Evolutionary conservation across 2,113 vertebrate genomes (phyloP), one percentile per base, ranked within the genome.

Genomic region (Furnarius figulus): DNA sequence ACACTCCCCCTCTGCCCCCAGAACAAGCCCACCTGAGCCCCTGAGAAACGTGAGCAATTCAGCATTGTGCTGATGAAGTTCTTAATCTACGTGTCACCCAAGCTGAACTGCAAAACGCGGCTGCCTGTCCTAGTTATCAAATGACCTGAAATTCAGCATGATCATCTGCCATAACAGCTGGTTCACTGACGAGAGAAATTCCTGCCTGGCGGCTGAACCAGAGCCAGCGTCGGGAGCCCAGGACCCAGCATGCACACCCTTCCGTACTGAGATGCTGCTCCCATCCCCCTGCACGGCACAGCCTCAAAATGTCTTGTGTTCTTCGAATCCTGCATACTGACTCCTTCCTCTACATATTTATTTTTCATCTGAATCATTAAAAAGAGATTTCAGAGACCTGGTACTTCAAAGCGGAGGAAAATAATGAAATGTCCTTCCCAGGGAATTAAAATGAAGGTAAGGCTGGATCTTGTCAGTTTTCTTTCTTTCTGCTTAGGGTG

Each of bases 131-230:
- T 42, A 95, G 62, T 97, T 97, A 95, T 95, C 92, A 94, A 97
- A 95, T 97, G 94, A 96, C 91, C 95, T 95, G 95, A 96, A 97
- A 97, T 94, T 62, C 62, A 93, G 91, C 91, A 72, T 12, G 55
- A 70, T 93, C 86, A 88, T 92, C 95, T 95, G 92, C 93, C 16
- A 2, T 14, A 93, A 76, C 96, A 97, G 94, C 92, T 93, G 92
- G 78, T 65, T 93, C 94, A 67, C 35, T 75, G 86, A 90, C 5
- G 7, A 78, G 74, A 75, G 53, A 24, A 89, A 28, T 53, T 83
- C 75, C 86, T 76, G 85, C 89, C 94, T 55, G 66, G 59, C 92
- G 86, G 91, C 88, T 96, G 90, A 92, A 52, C 12, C n/a, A 4
- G 50, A 77, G 85, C 75, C 89, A 90, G 86, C 12, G 12, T 58